Conservation (phyloP, 2,113 vertebrate species). For the Amazona vittata region DNA sequence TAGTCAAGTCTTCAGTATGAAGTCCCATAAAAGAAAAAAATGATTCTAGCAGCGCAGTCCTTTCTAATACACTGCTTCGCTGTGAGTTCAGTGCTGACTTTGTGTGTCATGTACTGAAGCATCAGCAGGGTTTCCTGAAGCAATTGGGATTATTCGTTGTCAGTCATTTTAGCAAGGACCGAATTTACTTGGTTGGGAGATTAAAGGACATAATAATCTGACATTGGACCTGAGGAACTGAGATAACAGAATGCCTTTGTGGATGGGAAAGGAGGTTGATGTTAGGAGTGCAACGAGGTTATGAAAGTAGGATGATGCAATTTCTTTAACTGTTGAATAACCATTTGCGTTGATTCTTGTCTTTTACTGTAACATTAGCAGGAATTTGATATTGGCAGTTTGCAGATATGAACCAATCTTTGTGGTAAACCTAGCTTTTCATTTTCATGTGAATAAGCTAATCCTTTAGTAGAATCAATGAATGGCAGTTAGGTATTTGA, state of each 20-base stretch:
- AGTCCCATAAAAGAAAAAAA: background rate
- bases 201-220: conserved; percentile 1
- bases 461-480: background rate
- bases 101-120: background rate
- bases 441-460: background rate
- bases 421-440: background rate
- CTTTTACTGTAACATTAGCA: background rate
- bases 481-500: background rate
- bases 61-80: background rate
- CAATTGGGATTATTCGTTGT: background rate
- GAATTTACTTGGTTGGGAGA: background rate
- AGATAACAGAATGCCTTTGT: background rate
- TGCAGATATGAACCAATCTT: background rate
- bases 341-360: background rate
- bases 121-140: background rate
- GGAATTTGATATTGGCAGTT: background rate
- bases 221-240: background rate
- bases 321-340: background rate
- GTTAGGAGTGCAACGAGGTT: background rate
- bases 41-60: background rate
- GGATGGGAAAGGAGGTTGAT: background rate
- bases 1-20: background rate
- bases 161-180: background rate
- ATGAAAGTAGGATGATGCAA: background rate
- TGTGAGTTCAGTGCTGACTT: background rate